Conservation (phyloP, 2,888 invertebrate species). For the Merodon equestris region DNA sequence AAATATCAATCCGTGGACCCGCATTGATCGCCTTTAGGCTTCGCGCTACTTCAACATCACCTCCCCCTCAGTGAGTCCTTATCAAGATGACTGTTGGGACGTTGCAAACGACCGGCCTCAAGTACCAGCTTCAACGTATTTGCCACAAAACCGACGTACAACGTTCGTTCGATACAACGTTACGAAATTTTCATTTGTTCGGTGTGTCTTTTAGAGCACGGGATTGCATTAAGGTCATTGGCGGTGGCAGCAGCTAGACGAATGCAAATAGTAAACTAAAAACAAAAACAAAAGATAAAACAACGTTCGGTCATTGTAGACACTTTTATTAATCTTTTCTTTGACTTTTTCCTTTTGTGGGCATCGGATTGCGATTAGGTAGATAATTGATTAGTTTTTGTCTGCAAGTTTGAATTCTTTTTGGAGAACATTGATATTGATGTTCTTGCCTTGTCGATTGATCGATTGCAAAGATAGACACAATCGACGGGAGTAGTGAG, state of each 20-base stretch:
- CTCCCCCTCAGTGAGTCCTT: no score
- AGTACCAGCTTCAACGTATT: no score
- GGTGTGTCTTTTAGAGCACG: slow-evolving; percentile 33
- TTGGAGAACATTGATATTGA: background rate
- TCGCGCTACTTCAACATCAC: no score
- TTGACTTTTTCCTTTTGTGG: background rate
- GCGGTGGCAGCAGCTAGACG: slow-evolving; percentile 17
- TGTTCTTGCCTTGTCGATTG: slow-evolving; percentile 7
- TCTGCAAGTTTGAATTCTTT: slow-evolving; percentile 38
- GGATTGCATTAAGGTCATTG: slow-evolving; percentile 65
- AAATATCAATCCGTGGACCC: no score
- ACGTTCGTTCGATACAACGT: no score
- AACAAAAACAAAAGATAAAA: background rate
- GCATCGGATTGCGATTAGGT: slow-evolving; percentile 17
- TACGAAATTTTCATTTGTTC: no score
- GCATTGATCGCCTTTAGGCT: no score
- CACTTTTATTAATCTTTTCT: slow-evolving; percentile 3
- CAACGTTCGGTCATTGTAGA: slow-evolving; percentile 36
- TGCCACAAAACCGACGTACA: no score
- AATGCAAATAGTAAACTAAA: background rate
- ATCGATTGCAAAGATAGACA: slow-evolving; percentile 20
- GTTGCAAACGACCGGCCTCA: no score
- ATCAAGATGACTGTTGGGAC: no score
- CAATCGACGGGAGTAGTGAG: slow-evolving; percentile 5
- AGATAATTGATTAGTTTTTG: slow-evolving; percentile 43